Conservation (phyloP, 2,888 invertebrate species). For the Drosophila borborema region DNA sequence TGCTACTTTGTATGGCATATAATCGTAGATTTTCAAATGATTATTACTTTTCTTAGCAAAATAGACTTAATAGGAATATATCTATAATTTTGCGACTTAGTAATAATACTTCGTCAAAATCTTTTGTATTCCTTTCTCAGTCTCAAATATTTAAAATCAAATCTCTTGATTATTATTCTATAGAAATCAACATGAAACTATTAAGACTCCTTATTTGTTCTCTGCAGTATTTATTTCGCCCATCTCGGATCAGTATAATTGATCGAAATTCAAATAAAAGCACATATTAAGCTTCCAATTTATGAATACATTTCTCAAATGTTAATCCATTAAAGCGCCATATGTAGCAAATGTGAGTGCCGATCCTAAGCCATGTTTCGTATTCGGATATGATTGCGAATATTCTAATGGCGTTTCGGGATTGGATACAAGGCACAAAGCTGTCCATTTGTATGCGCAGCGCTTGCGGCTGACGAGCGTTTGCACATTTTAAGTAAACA, state of each 20-base stretch:
- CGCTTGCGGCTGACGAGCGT: constrained; percentile 46
- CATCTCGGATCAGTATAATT: background rate
- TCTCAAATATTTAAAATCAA: background rate
- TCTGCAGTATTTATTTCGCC: background rate
- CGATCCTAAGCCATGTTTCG: constrained; percentile 13
- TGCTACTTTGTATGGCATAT: background rate
- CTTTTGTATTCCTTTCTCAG: no score
- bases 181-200: background rate
- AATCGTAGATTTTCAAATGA: background rate
- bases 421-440: constrained; percentile 17
- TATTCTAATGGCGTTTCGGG: constrained; percentile 44
- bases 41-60: no score
- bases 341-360: constrained; percentile 11
- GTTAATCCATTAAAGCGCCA: constrained; percentile 11
- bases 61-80: no score
- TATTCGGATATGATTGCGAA: constrained; percentile 17
- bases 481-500: constrained; percentile 55
- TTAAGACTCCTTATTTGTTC: background rate
- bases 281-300: constrained; percentile 4
- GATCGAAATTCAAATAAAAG: constrained; percentile 5
- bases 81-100: no score
- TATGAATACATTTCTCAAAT: constrained; percentile 1
- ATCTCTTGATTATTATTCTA: background rate
- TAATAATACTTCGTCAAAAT: no score
- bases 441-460: constrained; percentile 62